Base-by-base conservation (phyloP, 2,888 invertebrate genomes). In the Cataglyphis altisquamis region DNA sequence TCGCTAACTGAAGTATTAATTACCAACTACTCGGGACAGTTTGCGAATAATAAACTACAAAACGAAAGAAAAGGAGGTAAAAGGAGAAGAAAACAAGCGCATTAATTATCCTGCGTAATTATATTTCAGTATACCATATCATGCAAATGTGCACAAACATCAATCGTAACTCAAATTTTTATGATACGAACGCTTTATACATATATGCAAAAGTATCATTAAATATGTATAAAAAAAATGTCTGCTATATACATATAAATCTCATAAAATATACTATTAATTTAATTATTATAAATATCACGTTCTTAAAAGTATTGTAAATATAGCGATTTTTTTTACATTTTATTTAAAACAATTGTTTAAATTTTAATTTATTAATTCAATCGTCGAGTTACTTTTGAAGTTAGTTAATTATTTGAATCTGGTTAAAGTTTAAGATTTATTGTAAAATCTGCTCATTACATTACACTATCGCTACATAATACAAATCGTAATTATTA, bases 71-170 rank as follows among this genome's bases (percentile, higher is more conserved):
- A 29, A 52, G 15, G 52, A 25, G n/a, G 10, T 25, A 63, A 82
- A 70, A 15, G 12, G 29, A 48, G 55, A 77, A n/a, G 41, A 45
- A 82, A 48, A 64, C 18, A 39, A 55, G 63, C 25, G 78, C 73
- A 82, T 84, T 86, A 86, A 86, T 86, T 86, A 86, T 82, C 68
- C 68, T 63, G 36, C 67, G 21, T 60, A 52, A 68, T 48, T 66
- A 29, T n/a, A 60, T 60, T 80, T 52, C 52, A 63, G n/a, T 6
- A 25, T 41, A 21, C 63, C 62, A 12, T 68, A 62, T 25, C 15
- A n/a, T 48, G 48, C 21, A 29, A 67, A 25, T 39, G 25, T 6
- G 32, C 8, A 18, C 63, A n/a, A 55, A 41, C 15, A 29, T 29
- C 2, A 67, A 29, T 57, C 48, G 41, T 67, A 29, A 32, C 10